phyloP scores from a whole-genome alignment of 2,888 invertebrate species.

The Synergus gifuensis region DNA sequence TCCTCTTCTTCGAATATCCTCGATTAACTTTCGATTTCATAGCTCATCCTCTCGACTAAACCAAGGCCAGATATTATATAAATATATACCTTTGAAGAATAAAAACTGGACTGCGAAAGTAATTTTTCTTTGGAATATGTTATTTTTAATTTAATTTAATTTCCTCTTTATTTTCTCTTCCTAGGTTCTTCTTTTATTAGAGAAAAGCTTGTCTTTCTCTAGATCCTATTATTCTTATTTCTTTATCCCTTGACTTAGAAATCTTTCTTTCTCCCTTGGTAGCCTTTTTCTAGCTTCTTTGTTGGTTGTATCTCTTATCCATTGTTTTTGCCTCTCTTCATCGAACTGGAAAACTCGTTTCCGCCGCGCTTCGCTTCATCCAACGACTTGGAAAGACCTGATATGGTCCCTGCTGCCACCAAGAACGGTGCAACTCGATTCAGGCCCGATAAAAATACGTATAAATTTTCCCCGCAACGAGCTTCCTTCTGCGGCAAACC shows the following conservation, averaged over 20 bases:
- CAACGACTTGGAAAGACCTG: slow-evolving; percentile 46
- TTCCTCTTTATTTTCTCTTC: background rate
- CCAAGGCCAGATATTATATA: background rate
- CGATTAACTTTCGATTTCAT: background rate
- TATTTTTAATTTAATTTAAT: background rate
- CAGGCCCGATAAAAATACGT: slow-evolving; percentile 48
- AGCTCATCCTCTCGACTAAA: background rate
- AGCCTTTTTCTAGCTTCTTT: slow-evolving; percentile 28
- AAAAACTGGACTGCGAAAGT: background rate
- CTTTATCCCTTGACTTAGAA: slow-evolving; percentile 22
- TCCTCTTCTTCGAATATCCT: slow-evolving; percentile 1
- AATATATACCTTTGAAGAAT: background rate
- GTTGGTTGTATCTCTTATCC: slow-evolving; percentile 45
- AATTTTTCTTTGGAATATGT: background rate
- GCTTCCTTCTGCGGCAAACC: slow-evolving; percentile 30
- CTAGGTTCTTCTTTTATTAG: background rate
- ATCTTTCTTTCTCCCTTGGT: background rate
- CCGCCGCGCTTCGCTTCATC: slow-evolving; percentile 49
- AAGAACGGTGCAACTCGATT: slow-evolving; percentile 42
- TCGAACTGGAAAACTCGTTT: slow-evolving; percentile 63
- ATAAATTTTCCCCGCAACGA: slow-evolving; percentile 46
- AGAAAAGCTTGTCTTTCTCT: background rate
- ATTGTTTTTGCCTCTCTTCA: slow-evolving; percentile 60
- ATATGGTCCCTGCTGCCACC: slow-evolving; percentile 47
- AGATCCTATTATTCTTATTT: slow-evolving; percentile 13